Conservation (phyloP, 2,797 vertebrate species). For the Acanthiza pusilla region DNA sequence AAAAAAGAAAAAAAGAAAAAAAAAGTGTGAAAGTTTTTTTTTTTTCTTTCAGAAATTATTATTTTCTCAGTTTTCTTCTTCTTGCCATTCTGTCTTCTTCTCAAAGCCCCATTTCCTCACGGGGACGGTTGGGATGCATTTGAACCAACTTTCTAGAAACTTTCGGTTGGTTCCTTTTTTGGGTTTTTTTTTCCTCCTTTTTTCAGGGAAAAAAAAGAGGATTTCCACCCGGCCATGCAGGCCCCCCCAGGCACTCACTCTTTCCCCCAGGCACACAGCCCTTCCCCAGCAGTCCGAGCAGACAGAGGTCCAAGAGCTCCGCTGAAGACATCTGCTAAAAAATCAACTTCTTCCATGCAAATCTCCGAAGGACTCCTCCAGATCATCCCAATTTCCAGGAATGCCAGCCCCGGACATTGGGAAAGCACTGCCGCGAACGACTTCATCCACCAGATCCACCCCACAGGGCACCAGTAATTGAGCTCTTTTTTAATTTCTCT, state of each 20-base stretch:
- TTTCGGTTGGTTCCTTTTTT: background rate
- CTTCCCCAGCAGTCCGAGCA: conserved; percentile 16
- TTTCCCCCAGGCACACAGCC: background rate
- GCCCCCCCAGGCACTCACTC: background rate
- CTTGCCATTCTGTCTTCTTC: background rate
- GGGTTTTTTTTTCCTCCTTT: background rate
- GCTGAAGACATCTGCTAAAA: conserved; percentile 26
- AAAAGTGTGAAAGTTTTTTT: too few species aligned
- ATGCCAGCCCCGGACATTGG: background rate
- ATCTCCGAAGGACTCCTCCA: background rate
- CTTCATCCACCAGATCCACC: conserved; percentile 50
- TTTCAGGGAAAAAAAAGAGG: background rate
- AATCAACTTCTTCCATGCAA: conserved; percentile 32
- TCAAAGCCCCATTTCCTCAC: background rate
- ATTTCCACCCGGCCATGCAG: background rate
- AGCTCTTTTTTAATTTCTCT: conserved; percentile 2
- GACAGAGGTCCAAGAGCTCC: background rate
- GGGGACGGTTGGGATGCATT: background rate
- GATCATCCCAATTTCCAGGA: background rate
- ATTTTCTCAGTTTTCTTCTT: conserved; percentile 20
- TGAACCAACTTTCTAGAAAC: conserved; percentile 5
- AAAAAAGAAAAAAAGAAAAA: too few species aligned
- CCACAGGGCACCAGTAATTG: conserved; percentile 29
- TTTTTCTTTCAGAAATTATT: conserved; percentile 42
- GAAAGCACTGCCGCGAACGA: background rate